Conservation (phyloP, 2,113 vertebrate genomes). For the Phaethornis superciliosus region DNA sequence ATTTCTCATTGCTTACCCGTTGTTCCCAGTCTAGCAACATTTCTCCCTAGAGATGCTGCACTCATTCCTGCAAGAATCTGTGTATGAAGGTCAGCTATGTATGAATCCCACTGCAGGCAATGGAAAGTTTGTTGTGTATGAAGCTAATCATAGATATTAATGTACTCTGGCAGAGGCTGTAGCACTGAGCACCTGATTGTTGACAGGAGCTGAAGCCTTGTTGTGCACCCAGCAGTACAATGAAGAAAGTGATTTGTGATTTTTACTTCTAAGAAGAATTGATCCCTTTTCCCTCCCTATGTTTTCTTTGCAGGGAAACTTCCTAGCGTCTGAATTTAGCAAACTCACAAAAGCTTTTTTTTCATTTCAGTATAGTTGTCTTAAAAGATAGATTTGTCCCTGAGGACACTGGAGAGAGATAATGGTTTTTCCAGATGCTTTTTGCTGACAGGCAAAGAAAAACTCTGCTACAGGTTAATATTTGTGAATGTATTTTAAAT, state of each 20-base stretch:
- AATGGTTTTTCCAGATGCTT: conserved; percentile 39
- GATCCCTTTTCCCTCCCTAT: neutral
- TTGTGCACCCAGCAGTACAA: neutral
- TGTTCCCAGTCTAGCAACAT: accelerated
- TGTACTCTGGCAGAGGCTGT: neutral
- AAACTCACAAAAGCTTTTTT: neutral
- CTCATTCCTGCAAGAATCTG: neutral
- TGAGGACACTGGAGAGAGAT: neutral
- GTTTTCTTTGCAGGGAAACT: neutral
- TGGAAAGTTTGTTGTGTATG: neutral
- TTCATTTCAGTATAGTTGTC: conserved; percentile 12
- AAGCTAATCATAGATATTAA: neutral
- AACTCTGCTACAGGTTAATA: neutral
- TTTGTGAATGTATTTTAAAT: neutral
- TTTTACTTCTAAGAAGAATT: neutral
- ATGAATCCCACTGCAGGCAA: neutral
- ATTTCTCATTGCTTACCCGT: neutral
- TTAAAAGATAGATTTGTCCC: conserved; percentile 36
- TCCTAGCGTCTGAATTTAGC: neutral
- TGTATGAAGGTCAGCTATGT: neutral
- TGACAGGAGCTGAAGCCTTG: neutral
- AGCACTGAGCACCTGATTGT: neutral
- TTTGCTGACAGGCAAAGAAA: conserved; percentile 14
- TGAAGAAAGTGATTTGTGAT: neutral
- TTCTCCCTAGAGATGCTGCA: neutral